Evolutionary conservation across 2,888 invertebrate genomes (phyloP).

Genomic region (Hololepta plana): DNA sequence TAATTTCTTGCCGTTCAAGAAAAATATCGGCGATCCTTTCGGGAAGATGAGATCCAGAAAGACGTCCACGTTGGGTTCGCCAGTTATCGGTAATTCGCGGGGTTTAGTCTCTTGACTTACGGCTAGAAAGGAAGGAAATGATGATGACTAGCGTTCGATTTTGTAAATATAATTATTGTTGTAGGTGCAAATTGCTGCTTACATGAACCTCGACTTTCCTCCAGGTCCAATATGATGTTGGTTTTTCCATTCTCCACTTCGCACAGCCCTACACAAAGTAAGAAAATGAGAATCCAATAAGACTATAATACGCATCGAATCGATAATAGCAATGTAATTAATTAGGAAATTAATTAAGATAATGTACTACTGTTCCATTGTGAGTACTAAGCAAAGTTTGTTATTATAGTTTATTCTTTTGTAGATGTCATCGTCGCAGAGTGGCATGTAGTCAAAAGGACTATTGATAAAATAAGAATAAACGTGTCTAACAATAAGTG

Average conservation of each 20-base stretch:
- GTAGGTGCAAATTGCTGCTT: conserved; percentile 31
- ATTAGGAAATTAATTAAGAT: no score
- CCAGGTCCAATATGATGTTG: conserved; percentile 78
- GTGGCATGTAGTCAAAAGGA: no score
- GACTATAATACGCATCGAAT: no score
- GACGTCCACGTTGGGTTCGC: conserved; percentile 63
- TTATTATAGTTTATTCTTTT: no score
- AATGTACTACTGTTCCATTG: no score
- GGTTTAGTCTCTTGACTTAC: conserved; percentile 71
- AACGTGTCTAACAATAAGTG: no score
- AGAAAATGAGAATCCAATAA: no score
- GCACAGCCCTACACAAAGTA: conserved; percentile 39
- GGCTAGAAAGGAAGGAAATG: conserved; percentile 34
- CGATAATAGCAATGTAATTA: no score
- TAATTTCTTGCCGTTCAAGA: conserved; percentile 64
- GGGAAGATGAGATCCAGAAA: conserved; percentile 63
- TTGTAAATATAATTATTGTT: conserved; percentile 2
- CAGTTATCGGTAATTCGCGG: conserved; percentile 62
- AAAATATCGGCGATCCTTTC: conserved; percentile 60
- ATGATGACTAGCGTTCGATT: conserved; percentile 1
- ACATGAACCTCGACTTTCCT: conserved; percentile 75
- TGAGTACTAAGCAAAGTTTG: no score
- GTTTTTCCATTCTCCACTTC: conserved; percentile 77
- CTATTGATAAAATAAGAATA: no score
- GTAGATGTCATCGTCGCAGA: no score